Percentiles rank a stretch among this genome's conserved stretches.
These are phyloP conservation scores for Merluccius polli DNA, from an alignment of 2,797 vertebrate genomes.

Conservation along the genomic window DNA sequence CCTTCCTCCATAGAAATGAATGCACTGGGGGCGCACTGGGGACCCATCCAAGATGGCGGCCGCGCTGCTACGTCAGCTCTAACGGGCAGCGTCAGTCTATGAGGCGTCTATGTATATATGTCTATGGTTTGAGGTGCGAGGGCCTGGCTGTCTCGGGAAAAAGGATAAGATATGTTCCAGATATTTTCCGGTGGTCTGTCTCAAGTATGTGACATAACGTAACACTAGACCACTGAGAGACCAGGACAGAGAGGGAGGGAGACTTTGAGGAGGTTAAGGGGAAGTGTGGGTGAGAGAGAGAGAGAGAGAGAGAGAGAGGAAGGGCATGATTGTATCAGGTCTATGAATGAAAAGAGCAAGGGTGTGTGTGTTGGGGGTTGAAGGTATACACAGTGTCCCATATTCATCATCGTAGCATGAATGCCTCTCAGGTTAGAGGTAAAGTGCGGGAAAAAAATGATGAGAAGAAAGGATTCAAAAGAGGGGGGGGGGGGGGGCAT, in stretches of 20 bases:
- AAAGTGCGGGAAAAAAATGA: too few relatives aligned
- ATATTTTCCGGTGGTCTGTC: slow-evolving; percentile 6
- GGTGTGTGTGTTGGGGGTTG: background rate
- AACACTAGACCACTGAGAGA: slow-evolving; percentile 1
- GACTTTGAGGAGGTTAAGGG: background rate
- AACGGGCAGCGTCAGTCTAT: too few relatives aligned
- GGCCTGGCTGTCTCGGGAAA: slow-evolving; percentile 3
- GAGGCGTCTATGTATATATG: too few relatives aligned
- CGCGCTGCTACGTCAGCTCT: too few relatives aligned
- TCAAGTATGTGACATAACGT: background rate
- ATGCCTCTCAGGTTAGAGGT: background rate
- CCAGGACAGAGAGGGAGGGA: slow-evolving; percentile 4
- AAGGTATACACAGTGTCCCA: background rate
- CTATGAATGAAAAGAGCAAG: slow-evolving; percentile 2
- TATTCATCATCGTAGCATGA: background rate
- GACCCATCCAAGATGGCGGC: too few relatives aligned
- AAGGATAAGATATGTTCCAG: slow-evolving; percentile 27
- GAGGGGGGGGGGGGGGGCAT: too few relatives aligned
- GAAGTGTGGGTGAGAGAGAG: background rate
- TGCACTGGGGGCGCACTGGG: too few relatives aligned
- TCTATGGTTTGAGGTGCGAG: slow-evolving; percentile 11
- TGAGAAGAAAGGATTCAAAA: too few relatives aligned
- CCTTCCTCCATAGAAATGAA: too few relatives aligned
- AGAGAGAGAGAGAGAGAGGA: slow-evolving; percentile 1
- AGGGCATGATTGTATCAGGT: slow-evolving; percentile 21